These are phyloP conservation scores for Huso huso DNA, from an alignment of 2,797 vertebrate species.

Conservation along the genomic window DNA sequence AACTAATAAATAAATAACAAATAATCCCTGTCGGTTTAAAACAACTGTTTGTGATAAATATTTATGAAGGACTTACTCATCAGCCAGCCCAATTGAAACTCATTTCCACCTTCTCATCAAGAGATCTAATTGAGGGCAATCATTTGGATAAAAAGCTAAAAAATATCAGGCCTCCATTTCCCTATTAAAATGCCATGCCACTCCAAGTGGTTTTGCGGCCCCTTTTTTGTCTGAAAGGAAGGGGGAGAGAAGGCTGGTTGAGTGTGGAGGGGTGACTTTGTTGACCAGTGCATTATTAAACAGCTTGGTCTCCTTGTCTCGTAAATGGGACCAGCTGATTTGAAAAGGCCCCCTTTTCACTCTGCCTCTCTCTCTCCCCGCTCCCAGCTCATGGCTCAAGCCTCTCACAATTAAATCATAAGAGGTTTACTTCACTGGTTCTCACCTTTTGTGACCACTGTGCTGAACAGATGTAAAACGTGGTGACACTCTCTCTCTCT, in stretches of 20 bases:
- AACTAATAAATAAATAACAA: conserved; percentile 42
- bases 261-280: conserved; percentile 40
- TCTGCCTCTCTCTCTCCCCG: conserved; percentile 16
- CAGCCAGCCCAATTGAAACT: conserved; percentile 30
- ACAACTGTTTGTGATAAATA: conserved; percentile 21
- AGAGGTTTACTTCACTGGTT: conserved; percentile 47
- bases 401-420: conserved; percentile 52
- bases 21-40: conserved; percentile 27
- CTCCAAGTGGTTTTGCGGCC: conserved; percentile 56
- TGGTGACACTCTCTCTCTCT: conserved; percentile 52
- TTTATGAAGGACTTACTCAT: conserved; percentile 20
- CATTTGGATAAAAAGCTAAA: conserved; percentile 70
- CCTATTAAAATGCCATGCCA: conserved; percentile 80
- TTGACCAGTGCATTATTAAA: conserved; percentile 57
- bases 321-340: conserved; percentile 58
- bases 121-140: conserved; percentile 87
- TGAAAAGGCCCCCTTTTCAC: conserved; percentile 43
- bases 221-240: conserved; percentile 41
- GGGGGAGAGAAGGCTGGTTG: conserved; percentile 2
- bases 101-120: conserved; percentile 53
- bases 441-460: conserved; percentile 51
- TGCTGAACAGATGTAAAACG: conserved; percentile 57
- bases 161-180: conserved; percentile 58
- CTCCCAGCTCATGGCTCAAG: conserved; percentile 55
- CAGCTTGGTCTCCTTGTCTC: conserved; percentile 47